Conservation (phyloP, 2,113 vertebrate genomes). For the Axis porcinus region DNA sequence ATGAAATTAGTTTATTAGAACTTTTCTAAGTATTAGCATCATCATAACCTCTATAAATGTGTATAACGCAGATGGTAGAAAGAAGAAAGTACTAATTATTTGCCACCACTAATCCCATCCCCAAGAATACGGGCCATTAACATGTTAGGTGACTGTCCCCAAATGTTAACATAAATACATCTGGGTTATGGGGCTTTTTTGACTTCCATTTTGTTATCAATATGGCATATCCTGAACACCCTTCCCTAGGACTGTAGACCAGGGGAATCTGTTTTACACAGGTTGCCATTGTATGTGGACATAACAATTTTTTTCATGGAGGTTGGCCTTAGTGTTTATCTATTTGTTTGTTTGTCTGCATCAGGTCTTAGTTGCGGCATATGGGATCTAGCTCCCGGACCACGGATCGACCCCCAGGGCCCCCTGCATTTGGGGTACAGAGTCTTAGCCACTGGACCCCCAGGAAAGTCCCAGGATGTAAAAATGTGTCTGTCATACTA, state of each 20-base stretch:
- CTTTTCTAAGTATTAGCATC: neutral
- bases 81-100: neutral
- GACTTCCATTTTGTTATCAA: neutral
- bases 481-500: neutral
- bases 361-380: neutral
- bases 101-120: neutral
- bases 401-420: rapidly evolving
- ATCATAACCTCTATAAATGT: neutral
- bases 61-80: neutral
- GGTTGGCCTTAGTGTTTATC: neutral
- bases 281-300: neutral
- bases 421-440: neutral
- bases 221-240: neutral
- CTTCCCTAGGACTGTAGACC: neutral
- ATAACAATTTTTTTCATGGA: neutral
- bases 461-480: neutral
- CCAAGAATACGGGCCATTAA: neutral
- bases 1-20: neutral
- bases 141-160: neutral
- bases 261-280: rapidly evolving
- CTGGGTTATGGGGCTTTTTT: neutral
- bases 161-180: neutral
- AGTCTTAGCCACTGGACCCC: neutral
- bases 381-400: neutral
- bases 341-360: neutral